Percentiles rank a stretch among this genome's conserved stretches.
Evolutionary conservation across 2,113 vertebrate species (phyloP).

Genomic region (Macaca fascicularis): DNA sequence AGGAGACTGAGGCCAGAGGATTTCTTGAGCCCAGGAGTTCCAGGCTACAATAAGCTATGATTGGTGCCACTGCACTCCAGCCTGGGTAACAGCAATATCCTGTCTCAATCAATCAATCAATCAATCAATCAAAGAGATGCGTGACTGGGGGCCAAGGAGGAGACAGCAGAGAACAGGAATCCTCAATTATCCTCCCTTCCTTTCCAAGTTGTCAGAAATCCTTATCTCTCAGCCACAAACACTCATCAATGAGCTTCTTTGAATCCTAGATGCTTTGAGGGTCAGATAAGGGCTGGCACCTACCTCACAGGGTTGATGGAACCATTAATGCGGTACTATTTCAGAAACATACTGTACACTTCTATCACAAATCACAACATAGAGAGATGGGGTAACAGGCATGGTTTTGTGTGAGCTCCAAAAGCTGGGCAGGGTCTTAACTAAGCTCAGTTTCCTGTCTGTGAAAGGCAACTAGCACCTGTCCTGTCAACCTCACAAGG

Average conservation of each 20-base stretch:
- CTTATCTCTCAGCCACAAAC: background rate
- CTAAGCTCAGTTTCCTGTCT: background rate
- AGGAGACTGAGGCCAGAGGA: no score
- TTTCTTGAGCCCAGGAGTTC: no score
- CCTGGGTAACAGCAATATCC: no score
- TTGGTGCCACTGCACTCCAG: no score
- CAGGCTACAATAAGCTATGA: no score
- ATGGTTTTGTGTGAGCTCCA: background rate
- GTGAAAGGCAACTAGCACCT: background rate
- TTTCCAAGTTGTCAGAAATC: background rate
- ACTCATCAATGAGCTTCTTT: background rate
- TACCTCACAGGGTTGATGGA: background rate
- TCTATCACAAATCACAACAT: background rate
- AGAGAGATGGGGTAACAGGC: background rate
- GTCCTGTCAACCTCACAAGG: background rate
- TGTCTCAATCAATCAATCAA: no score
- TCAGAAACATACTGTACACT: background rate
- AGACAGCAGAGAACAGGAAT: background rate
- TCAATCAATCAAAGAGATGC: no score
- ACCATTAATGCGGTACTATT: no score
- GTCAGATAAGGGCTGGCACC: background rate
- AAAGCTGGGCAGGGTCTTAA: background rate
- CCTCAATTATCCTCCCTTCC: background rate
- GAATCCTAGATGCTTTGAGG: background rate
- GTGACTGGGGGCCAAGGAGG: background rate